Base-by-base conservation (phyloP, 2,113 vertebrate genomes). In the Tetraodon nigroviridis region DNA sequence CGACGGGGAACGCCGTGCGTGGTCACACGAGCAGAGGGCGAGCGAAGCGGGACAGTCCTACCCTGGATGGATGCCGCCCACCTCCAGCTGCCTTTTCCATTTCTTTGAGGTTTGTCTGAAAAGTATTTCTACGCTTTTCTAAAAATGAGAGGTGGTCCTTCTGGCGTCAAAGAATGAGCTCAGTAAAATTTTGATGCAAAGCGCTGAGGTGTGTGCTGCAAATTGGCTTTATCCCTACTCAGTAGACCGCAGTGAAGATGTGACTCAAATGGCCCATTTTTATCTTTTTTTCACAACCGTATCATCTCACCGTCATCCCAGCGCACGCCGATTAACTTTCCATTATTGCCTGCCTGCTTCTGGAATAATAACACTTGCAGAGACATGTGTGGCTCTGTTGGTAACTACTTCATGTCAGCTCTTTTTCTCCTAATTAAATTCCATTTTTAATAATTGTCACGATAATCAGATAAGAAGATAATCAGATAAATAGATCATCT, bases 131-230 rank as follows among this genome's bases (percentile, higher is more conserved):
- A 37, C 32, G 7, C 7, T 61, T 71, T 61, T n/a, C n/a, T 57
- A 70, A 72, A 56, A 37, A 24, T 51, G 16, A 8, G 48, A 44
- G 59, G 40, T 22, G 24, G 41, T 18, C 19, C 65, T 62, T 62
- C 19, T 3, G 1, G 54, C 50, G 56, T 45, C 40, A 44, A 51
- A 27, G 51, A 70, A 71, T 66, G 20, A 21, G 14, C 56, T 55
- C 51, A 47, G 62, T 78, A 53, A 69, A 68, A 72, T 49, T 74
- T 69, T 75, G 52, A 79, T 68, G 53, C 37, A 42, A 32, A 40
- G 54, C 51, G 1, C 44, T 50, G 50, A 63, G 68, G 79, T 59
- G 44, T 51, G 22, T 51, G 37, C 2, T 44, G 16, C 4, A 15
- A 63, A 55, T 40, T 6, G 37, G 64, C 47, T 76, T 66, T 47